Evolutionary conservation across 35 echinoderm and acorn worm species (phyloP).

Genomic region (Nesometra sesokonis): DNA sequence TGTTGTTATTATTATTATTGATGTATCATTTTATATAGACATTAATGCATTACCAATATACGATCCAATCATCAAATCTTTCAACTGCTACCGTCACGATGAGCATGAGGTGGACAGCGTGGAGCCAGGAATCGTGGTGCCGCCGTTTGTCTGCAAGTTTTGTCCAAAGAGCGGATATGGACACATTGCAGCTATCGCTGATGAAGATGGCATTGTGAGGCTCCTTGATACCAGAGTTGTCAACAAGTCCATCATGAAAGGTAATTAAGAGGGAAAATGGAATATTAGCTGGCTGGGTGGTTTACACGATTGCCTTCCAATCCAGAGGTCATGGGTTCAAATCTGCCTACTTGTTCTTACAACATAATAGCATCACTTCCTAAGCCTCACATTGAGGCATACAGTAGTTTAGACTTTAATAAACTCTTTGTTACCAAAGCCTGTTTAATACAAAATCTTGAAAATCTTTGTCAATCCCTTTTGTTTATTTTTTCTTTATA

Average conservation of each 20-base stretch:
- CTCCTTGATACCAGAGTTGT: slow-evolving; percentile 51
- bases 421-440: too few relatives aligned
- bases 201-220: slow-evolving; percentile 87
- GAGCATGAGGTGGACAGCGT: not conserved
- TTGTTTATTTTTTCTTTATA: too few relatives aligned
- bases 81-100: not conserved
- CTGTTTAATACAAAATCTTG: too few relatives aligned
- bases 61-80: not conserved
- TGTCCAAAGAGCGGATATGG: slow-evolving; percentile 8
- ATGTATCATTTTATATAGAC: too few relatives aligned
- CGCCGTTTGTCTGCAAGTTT: slow-evolving; percentile 72
- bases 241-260: not conserved
- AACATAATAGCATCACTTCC: not conserved
- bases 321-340: too few relatives aligned
- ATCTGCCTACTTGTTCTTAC: not conserved
- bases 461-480: too few relatives aligned
- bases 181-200: slow-evolving; percentile 64
- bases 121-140: slow-evolving; percentile 13
- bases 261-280: not conserved
- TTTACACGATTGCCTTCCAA: not conserved
- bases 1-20: too few relatives aligned
- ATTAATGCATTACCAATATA: not conserved
- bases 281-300: not conserved
- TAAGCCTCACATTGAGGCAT: not conserved
- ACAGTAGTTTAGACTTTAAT: not conserved